Base-by-base conservation (phyloP, 1,140 invertebrate species). In the Drosophila obscura region DNA sequence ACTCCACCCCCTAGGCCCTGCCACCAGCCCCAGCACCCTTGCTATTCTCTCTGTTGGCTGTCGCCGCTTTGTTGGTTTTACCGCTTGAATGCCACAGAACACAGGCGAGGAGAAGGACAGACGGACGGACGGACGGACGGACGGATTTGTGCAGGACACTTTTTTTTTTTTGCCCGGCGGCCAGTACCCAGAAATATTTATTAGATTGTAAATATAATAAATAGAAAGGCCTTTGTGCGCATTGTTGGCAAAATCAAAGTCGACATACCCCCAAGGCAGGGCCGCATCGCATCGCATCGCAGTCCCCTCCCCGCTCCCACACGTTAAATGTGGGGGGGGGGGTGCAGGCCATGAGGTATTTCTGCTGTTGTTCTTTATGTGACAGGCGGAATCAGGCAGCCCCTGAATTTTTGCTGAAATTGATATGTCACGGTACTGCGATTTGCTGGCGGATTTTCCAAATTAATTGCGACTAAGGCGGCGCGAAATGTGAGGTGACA, bases 201-300 rank as follows among this genome's bases (percentile, higher is more conserved):
- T 84, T 80, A 83, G 75, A 84, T 84, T 83, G 80, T 84, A 76
- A 83, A 83, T 83, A 80, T 84, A 83, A 83, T 83, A 75, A 83
- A 83, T 80, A 76, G 76, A 63, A 74, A 56, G 66, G 53, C 67
- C 74, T 72, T 66, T 75, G 64, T 71, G 31, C 35, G 61, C 74
- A 61, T 65, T 59, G 72, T 62, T 43, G 57, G 52, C 57, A 51
- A 83, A 83, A 83, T 83, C 80, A 84, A 80, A 83, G 71, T 48
- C 59, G 67, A 66, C 64, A 48, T 62, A 15, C 75, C 51, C 51
- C 58, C 46, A n/a, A 39, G 66, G 66, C 35, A 9, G 19, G 19
- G 19, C 19, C 19, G 19, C 19, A 1, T 19, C 19, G 19, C 19
- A 1, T 1, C 19, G 19, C 19, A 19, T 1, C 19, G 16, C 16